Conservation (phyloP, 2,888 invertebrate species). For the Mycalesis mineus region DNA sequence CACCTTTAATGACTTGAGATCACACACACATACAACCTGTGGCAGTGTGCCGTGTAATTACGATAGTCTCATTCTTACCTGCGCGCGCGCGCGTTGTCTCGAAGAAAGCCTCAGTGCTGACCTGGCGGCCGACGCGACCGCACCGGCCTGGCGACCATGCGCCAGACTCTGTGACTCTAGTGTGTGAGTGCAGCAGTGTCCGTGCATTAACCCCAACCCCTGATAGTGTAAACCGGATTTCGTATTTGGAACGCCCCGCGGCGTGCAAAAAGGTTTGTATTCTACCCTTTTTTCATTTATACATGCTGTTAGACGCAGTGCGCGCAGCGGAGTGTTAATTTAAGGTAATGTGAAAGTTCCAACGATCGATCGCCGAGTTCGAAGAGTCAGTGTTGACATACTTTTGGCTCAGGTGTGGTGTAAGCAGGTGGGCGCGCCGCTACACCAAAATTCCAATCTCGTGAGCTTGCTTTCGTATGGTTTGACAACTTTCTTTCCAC, state of each 20-base stretch:
- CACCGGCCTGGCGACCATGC: constrained; percentile 70
- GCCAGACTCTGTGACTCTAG: constrained; percentile 65
- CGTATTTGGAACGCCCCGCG: constrained; percentile 60
- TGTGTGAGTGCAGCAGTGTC: constrained; percentile 72
- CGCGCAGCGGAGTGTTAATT: constrained; percentile 59
- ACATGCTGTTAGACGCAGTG: constrained; percentile 41
- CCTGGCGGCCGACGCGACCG: constrained; percentile 71
- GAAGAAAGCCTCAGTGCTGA: constrained; percentile 70
- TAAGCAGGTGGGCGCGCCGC: constrained; percentile 71
- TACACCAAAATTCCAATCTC: constrained; percentile 72
- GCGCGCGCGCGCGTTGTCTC: constrained; percentile 58
- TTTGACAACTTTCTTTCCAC: constrained; percentile 67
- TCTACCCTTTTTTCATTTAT: constrained; percentile 24
- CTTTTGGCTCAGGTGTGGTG: constrained; percentile 74
- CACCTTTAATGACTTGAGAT: constrained; percentile 32
- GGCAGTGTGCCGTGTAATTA: constrained; percentile 44
- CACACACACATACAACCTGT: constrained; percentile 38
- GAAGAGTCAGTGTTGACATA: constrained; percentile 72
- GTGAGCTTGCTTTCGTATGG: constrained; percentile 63
- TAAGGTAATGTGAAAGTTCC: constrained; percentile 77
- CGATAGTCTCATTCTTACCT: constrained; percentile 64
- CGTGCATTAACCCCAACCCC: constrained; percentile 73
- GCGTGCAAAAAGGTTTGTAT: constrained; percentile 63
- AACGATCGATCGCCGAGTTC: constrained; percentile 64
- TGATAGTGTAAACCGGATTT: constrained; percentile 76